phyloP scores from a whole-genome alignment of 2,113 vertebrate species.

The Polypterus senegalus region DNA sequence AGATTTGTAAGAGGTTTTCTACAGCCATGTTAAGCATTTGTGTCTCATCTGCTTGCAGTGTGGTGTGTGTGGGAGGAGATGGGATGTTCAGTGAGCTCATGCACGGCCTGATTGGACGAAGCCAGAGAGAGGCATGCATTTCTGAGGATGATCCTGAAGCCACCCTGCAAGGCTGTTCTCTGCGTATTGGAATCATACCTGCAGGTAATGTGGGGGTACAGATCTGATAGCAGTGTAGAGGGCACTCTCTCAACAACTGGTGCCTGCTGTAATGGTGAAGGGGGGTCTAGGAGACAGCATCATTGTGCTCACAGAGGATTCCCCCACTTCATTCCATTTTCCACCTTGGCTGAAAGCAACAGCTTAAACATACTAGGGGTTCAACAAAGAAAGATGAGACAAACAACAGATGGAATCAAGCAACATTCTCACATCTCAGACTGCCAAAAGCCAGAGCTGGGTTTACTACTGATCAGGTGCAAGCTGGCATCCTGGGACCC shows the following conservation, averaged over 20 bases:
- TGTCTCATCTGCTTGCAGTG: conserved; percentile 28
- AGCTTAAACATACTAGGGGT: no score
- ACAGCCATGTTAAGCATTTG: conserved; percentile 13
- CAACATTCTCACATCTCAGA: no score
- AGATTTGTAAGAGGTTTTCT: background rate
- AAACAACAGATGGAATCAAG: no score
- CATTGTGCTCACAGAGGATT: no score
- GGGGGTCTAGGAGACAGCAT: background rate
- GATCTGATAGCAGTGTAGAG: background rate
- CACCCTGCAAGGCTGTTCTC: conserved; percentile 43
- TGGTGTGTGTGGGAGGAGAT: conserved; percentile 67
- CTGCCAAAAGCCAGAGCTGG: no score
- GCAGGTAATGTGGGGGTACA: conserved; percentile 55
- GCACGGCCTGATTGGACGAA: conserved; percentile 59
- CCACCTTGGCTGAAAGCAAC: no score
- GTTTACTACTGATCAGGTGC: no score
- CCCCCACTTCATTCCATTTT: no score
- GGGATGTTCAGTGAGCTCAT: conserved; percentile 69
- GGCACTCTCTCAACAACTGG: background rate
- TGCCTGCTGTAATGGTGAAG: background rate
- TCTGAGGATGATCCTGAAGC: conserved; percentile 41
- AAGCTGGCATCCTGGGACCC: no score
- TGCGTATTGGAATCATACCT: conserved; percentile 68
- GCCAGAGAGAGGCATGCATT: conserved; percentile 55
- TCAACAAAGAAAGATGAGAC: no score